Percentiles rank a stretch among this genome's conserved stretches.
Evolutionary conservation across 2,797 vertebrate genomes (phyloP).

Genomic region (Molothrus ater): DNA sequence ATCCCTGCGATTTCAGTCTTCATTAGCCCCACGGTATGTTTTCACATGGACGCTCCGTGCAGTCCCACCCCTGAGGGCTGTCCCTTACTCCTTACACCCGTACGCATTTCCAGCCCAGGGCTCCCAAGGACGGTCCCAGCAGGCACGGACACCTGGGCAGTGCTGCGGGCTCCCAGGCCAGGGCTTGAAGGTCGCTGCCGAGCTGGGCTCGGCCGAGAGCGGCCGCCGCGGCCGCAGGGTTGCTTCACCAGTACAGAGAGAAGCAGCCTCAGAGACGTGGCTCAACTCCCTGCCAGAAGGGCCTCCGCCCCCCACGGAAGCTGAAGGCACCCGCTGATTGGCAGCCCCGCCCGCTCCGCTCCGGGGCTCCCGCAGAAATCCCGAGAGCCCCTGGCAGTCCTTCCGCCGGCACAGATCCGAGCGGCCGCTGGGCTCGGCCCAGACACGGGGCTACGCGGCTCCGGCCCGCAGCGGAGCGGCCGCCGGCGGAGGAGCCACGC

Average conservation of each 20-base stretch:
- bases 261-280: background rate
- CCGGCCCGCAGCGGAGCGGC: background rate
- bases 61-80: fast-evolving
- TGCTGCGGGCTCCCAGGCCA: background rate
- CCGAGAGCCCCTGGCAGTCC: fast-evolving
- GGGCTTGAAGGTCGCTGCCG: background rate
- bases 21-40: fast-evolving
- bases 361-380: background rate
- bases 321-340: background rate
- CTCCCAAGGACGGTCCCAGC: background rate
- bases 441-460: background rate
- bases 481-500: too few relatives aligned
- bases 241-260: background rate
- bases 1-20: background rate
- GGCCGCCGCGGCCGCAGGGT: background rate
- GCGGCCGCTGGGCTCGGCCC: background rate
- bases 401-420: too few relatives aligned
- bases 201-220: background rate
- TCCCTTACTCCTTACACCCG: background rate
- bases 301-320: background rate
- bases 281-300: background rate
- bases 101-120: fast-evolving
- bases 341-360: background rate
- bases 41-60: fast-evolving
- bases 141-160: background rate